A percentile compares a stretch with the other conserved stretches of the same genome.
Evolutionary conservation across 2,113 vertebrate species (phyloP).

Genomic region (Mionectes macconnelli): DNA sequence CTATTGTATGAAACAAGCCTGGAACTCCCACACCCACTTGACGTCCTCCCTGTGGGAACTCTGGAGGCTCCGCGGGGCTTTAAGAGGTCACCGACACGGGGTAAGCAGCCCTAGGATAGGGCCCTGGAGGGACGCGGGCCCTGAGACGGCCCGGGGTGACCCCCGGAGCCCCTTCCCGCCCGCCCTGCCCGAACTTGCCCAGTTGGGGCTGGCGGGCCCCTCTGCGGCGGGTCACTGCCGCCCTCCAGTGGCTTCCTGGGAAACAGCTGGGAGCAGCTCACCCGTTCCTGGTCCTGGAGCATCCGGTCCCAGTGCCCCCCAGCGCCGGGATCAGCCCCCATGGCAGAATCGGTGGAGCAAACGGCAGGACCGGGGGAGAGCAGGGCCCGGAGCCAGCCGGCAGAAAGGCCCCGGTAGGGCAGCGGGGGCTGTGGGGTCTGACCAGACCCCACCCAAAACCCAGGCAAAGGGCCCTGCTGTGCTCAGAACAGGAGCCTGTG

Average conservation of each 20-base stretch:
- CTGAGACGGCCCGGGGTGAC: rapidly evolving
- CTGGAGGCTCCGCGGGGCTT: background rate
- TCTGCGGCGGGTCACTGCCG: background rate
- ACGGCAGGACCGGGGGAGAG: background rate
- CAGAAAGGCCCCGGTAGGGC: background rate
- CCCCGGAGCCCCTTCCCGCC: background rate
- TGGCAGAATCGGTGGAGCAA: background rate
- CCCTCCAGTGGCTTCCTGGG: constrained; percentile 14
- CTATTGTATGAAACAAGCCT: background rate
- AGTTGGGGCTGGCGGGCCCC: background rate
- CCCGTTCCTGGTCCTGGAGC: rapidly evolving
- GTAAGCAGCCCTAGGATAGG: background rate
- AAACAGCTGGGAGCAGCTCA: background rate
- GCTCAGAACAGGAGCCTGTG: background rate
- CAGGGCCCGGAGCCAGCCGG: too few relatives aligned
- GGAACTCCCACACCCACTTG: background rate
- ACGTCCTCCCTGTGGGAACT: background rate
- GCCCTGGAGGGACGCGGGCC: too few relatives aligned
- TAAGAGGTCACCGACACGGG: background rate
- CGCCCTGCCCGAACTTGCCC: background rate
- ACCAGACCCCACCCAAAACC: background rate
- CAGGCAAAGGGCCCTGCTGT: rapidly evolving
- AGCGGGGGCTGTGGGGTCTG: rapidly evolving
- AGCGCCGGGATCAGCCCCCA: background rate
- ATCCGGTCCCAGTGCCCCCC: background rate